Percentiles rank a stretch among this genome's conserved stretches.
These are phyloP conservation scores for Eolophus roseicapilla DNA, from an alignment of 2,113 vertebrate genomes.

Conservation along the genomic window DNA sequence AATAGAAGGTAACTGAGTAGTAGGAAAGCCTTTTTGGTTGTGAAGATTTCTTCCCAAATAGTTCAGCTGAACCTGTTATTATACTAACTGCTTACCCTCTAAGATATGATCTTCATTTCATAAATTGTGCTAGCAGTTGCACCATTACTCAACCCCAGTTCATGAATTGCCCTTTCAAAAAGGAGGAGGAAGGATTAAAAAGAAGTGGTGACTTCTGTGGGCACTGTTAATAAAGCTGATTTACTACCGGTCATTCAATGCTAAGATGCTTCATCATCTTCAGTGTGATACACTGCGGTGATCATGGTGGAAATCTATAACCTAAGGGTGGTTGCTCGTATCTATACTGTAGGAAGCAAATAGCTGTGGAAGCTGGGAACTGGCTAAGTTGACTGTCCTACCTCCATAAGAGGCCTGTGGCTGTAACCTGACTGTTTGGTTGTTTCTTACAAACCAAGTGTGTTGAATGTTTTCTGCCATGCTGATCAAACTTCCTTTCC, in stretches of 20 bases:
- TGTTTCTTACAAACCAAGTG: not conserved
- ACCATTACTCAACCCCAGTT: not conserved
- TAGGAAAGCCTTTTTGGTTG: not conserved
- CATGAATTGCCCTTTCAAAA: not conserved
- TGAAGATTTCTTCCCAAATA: not conserved
- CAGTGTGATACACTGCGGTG: not conserved
- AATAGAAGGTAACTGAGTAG: not conserved
- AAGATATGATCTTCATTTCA: not conserved
- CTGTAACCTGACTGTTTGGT: not conserved
- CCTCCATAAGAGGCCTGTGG: not conserved
- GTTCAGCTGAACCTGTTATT: not conserved
- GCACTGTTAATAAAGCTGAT: slow-evolving; percentile 24
- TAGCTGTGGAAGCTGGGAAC: not conserved
- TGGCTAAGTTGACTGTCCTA: not conserved
- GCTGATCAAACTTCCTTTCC: not conserved
- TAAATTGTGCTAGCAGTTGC: not conserved
- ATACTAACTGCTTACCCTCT: not conserved
- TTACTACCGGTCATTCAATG: slow-evolving; percentile 23
- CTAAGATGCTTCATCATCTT: slow-evolving; percentile 28
- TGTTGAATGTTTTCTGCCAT: not conserved
- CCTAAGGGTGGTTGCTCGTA: not conserved
- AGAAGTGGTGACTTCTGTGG: not conserved
- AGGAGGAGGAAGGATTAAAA: not conserved
- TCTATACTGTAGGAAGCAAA: not conserved
- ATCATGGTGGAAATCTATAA: slow-evolving; percentile 29